Evolutionary conservation across 1,140 invertebrate genomes (phyloP), one percentile per base, ranked within the genome.

Genomic region (Hylaeus volcanicus): DNA sequence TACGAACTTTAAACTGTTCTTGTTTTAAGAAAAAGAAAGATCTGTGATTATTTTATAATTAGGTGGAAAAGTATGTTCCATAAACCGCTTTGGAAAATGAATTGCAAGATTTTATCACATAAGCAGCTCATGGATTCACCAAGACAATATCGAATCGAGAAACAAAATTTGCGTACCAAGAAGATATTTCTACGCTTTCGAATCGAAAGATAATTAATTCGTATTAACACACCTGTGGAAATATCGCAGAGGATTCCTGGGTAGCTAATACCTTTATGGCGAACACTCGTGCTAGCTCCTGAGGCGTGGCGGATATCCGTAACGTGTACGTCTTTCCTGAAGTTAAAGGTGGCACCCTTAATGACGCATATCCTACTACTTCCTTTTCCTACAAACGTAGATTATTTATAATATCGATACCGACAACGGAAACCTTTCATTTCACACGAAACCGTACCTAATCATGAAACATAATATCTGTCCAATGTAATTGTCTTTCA

Each of bases 251-350:
- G 51, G 89, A 91, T 72, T 91, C 92, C 65, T 93, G 90, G 0
- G 89, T 90, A 0, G 92, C 93, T 5, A 93, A 73, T 5, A 93
- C 88, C 85, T 92, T 93, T 1, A 93, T 85, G 2, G 86, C 89
- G 3, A 89, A 89, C 43, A 92, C 82, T 86, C 88, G 91, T 5
- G 88, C 78, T 60, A 92, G 82, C 72, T 93, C 90, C 51, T 90
- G 86, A 14, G 88, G 85, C 55, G 90, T 91, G 0, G 91, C 86
- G 1, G 91, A 91, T 79, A 93, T 89, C 71, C 92, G 90, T 12
- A 93, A 83, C 2, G 85, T 92, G 74, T 93, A 93, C 58, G 82
- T 85, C 71, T 91, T 93, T 1, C 92, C 92, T 39, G 88, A 60
- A 11, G 91, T 88, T 74, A 93, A 81, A 9, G 91, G 79, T 48